Percentiles rank a stretch among this genome's conserved stretches.
Evolutionary conservation across 2,797 vertebrate species (phyloP).

Genomic region (Crocodylus rhombifer): DNA sequence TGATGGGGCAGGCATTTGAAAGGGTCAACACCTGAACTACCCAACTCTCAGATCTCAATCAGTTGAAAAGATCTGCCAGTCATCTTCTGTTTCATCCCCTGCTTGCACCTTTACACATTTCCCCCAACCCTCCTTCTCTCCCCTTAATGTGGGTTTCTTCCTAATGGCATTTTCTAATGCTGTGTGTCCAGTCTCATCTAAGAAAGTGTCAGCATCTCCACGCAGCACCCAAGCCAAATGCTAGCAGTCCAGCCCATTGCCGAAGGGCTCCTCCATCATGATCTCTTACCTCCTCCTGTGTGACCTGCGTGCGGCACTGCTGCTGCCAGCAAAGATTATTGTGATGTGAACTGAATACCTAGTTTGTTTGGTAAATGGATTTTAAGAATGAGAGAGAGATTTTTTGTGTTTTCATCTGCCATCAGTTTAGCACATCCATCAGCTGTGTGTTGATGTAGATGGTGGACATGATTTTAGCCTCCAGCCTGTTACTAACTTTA

Average conservation of each 20-base stretch:
- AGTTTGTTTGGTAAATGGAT: conserved; percentile 8
- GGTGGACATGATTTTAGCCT: conserved; percentile 73
- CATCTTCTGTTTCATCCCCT: not conserved
- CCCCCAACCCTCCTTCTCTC: not conserved
- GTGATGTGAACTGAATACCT: not conserved
- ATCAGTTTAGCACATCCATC: conserved; percentile 60
- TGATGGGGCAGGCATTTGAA: not conserved
- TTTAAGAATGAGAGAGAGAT: conserved; percentile 45
- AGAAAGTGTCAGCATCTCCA: not conserved
- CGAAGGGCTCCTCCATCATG: not conserved
- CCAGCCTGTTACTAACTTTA: conserved; percentile 76
- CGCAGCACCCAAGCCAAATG: accelerated
- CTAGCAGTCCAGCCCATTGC: not conserved
- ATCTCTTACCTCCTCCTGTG: not conserved
- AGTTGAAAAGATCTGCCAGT: not conserved
- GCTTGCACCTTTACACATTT: not conserved
- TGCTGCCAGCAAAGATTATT: not conserved
- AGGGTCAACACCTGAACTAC: no score
- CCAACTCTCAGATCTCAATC: not conserved
- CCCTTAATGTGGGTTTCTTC: not conserved
- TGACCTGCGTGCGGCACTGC: not conserved
- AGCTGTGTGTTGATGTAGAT: conserved; percentile 52
- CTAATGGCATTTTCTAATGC: not conserved
- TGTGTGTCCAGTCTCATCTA: not conserved
- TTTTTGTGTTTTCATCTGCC: conserved; percentile 37